A percentile compares a stretch with the other conserved stretches of the same genome.
Conservation (phyloP, 2,888 invertebrate genomes). For the Tenthredo livida region DNA sequence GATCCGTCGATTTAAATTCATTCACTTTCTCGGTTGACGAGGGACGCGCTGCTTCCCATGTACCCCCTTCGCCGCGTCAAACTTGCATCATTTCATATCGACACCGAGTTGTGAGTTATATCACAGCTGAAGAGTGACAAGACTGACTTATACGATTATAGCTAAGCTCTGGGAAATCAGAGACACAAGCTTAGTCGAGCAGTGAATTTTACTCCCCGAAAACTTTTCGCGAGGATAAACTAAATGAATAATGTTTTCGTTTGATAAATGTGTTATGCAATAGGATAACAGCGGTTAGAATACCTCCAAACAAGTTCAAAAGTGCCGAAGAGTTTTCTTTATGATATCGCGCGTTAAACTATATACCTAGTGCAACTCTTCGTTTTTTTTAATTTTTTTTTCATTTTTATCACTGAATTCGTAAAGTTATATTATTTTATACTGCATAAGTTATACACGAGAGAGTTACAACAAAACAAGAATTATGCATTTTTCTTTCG, state of each 20-base stretch:
- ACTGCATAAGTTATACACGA: not conserved
- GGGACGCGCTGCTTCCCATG: not conserved
- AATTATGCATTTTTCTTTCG: not conserved
- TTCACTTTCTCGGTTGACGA: conserved; percentile 37
- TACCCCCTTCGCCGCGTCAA: not conserved
- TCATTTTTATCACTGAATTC: not conserved
- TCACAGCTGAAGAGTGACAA: not conserved
- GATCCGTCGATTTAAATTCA: conserved; percentile 47
- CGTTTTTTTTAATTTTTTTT: not conserved
- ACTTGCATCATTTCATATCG: conserved; percentile 6
- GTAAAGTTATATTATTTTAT: conserved; percentile 37
- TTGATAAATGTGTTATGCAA: conserved; percentile 46
- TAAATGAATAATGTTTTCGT: conserved; percentile 10
- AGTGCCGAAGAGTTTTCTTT: conserved; percentile 42
- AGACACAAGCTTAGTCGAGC: not conserved
- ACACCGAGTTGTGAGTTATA: not conserved
- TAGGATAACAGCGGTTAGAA: conserved; percentile 41
- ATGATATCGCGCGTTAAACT: not conserved
- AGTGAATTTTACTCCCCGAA: not conserved
- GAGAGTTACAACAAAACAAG: not conserved
- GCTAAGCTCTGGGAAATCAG: not conserved
- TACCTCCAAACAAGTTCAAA: conserved; percentile 40
- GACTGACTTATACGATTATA: not conserved
- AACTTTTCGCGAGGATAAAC: not conserved
- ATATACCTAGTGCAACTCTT: not conserved